These are phyloP conservation scores for Colaptes auratus DNA, from an alignment of 2,113 vertebrate species.

Conservation along the genomic window DNA sequence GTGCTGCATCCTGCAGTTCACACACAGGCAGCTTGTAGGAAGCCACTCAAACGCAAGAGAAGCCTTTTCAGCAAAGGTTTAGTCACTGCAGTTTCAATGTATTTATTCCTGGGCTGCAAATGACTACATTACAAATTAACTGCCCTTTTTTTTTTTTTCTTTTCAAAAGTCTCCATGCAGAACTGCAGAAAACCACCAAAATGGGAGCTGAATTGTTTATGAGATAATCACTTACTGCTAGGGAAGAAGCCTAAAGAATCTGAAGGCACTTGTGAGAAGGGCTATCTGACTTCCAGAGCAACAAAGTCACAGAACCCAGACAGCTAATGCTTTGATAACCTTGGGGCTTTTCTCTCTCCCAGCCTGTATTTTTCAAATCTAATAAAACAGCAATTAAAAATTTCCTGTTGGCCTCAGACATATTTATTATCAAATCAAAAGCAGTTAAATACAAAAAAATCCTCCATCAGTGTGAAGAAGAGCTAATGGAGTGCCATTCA, in stretches of 20 bases:
- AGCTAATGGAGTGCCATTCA: neutral
- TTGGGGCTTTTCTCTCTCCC: neutral
- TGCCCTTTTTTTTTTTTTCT: neutral
- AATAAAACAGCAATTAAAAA: neutral
- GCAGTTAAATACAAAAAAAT: neutral
- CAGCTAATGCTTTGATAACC: accelerated
- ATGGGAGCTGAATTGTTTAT: neutral
- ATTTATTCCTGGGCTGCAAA: neutral
- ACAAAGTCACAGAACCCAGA: neutral
- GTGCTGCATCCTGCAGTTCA: neutral
- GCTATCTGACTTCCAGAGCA: accelerated
- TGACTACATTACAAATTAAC: neutral
- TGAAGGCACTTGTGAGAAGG: neutral
- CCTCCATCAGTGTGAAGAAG: neutral
- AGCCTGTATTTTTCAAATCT: neutral
- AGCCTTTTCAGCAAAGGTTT: neutral
- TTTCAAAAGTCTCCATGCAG: neutral
- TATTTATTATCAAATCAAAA: neutral
- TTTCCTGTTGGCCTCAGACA: neutral
- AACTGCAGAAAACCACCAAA: neutral
- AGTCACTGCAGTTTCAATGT: neutral
- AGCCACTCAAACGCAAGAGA: neutral
- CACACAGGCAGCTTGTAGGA: neutral
- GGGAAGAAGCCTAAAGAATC: neutral
- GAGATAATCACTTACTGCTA: neutral